Evolutionary conservation across 1,140 invertebrate species (phyloP).

Genomic region (Radopholus similis): DNA sequence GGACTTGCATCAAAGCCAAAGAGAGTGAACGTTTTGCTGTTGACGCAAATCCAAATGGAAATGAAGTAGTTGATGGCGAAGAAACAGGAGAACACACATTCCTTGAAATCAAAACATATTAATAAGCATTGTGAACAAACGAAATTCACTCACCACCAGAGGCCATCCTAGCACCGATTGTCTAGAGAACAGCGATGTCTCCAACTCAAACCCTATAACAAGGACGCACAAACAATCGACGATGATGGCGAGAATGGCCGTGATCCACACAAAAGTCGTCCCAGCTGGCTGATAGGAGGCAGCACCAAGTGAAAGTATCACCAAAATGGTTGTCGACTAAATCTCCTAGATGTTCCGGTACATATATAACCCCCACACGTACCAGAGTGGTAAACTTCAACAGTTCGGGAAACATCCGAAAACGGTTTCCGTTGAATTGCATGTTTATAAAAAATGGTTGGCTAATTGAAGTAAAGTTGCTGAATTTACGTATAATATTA

Average conservation of each 20-base stretch:
- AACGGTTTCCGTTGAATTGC: conserved; percentile 9
- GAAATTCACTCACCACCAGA: conserved; percentile 15
- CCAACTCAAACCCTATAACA: conserved; percentile 23
- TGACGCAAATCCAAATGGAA: conserved; percentile 30
- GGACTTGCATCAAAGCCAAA: background rate
- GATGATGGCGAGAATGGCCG: conserved; percentile 25
- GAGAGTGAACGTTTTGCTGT: conserved; percentile 20
- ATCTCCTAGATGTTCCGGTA: background rate
- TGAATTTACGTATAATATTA: no score
- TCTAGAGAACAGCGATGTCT: conserved; percentile 14
- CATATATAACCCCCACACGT: background rate
- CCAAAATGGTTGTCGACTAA: conserved; percentile 18
- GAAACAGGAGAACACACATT: conserved; percentile 26
- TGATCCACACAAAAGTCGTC: conserved; percentile 27
- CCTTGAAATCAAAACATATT: conserved; percentile 21
- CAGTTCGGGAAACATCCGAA: conserved; percentile 7
- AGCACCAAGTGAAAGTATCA: conserved; percentile 20
- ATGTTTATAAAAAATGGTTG: background rate
- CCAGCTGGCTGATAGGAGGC: conserved; percentile 16
- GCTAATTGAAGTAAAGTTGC: no score
- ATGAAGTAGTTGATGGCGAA: conserved; percentile 37
- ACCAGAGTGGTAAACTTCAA: conserved; percentile 17
- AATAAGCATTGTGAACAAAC: background rate
- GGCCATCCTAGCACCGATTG: conserved; percentile 25
- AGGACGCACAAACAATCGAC: conserved; percentile 18